Base-by-base conservation (phyloP, 2,888 invertebrate genomes). In the Rugalucina vietnamica region DNA sequence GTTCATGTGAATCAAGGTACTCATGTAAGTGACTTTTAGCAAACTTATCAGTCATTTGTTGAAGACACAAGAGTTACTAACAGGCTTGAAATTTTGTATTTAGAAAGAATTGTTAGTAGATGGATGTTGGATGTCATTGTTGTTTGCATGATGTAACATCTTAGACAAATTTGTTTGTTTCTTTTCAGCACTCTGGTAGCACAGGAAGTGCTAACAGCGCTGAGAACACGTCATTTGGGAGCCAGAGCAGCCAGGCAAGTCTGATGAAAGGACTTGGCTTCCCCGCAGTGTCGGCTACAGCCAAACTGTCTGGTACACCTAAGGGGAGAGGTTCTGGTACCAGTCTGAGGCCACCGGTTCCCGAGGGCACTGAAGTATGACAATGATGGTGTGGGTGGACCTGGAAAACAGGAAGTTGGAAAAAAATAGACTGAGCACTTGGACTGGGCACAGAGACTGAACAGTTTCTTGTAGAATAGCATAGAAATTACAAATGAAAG, bases 291-390 rank as follows among this genome's bases (percentile, higher is more conserved):
- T 76, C 82, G 36, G 76, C 75, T 60, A 39, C 86, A 36, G 70
- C 84, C 21, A 65, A 85, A 69, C 77, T 82, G 77, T 75, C 76
- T 50, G 76, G 78, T 37, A 21, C 34, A 27, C 73, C 54, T 60
- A 81, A 74, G 60, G 72, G 50, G 32, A 37, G 84, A 70, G 57
- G 76, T 29, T 76, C 79, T 34, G 49, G 49, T 12, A 77, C 84
- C 65, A 79, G 54, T n/a, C 79, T 85, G 36, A 81, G 81, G 50
- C 72, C 76, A 80, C 81, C 76, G 74, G 85, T 92, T 24, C 90
- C 91, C 8, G 91, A 92, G 73, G 91, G 91, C n/a, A 92, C 91
- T 2, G 90, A 92, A 80, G 91, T 92, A 65, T 91, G 82, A 90
- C 14, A 29, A 50, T 74, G 43, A 36, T 71, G 12, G 43, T 57